These are phyloP conservation scores for Orthosia gracilis DNA, from an alignment of 2,888 invertebrate genomes.

Conservation along the genomic window DNA sequence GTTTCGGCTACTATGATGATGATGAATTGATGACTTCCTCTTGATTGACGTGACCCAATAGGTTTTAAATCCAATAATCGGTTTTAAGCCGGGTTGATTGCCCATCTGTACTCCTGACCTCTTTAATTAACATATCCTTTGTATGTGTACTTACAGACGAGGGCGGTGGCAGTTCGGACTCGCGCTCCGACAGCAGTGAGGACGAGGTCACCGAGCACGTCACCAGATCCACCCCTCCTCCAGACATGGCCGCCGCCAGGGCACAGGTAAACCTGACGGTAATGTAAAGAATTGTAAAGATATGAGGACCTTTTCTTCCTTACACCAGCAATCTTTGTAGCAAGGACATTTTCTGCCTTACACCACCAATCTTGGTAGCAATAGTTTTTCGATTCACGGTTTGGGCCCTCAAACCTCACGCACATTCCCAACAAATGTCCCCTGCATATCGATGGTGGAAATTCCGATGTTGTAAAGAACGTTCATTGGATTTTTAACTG, in stretches of 20 bases:
- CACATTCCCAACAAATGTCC: no score
- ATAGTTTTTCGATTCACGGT: background rate
- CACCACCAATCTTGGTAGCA: background rate
- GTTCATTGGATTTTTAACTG: background rate
- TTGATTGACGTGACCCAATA: no score
- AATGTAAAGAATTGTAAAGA: slow-evolving; percentile 8
- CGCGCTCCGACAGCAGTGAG: slow-evolving; percentile 94
- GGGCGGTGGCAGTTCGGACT: slow-evolving; percentile 91
- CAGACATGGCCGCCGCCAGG: slow-evolving; percentile 87
- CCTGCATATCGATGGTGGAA: no score
- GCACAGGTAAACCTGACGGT: slow-evolving; percentile 80
- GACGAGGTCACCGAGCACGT: slow-evolving; percentile 95
- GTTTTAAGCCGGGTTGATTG: no score
- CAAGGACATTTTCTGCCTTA: no score
- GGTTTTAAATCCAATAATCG: no score
- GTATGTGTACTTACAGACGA: slow-evolving; percentile 91
- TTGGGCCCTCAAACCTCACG: no score
- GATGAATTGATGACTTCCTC: no score
- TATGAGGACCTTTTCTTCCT: slow-evolving; percentile 2
- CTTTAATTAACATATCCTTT: background rate
- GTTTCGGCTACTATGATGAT: no score
- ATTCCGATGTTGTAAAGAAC: no score
- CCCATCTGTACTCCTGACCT: no score
- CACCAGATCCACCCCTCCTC: slow-evolving; percentile 80
- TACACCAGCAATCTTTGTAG: background rate